Evolutionary conservation across 2,113 vertebrate species (phyloP), one percentile per base, ranked within the genome.

Genomic region (Monarcha castaneiventris): DNA sequence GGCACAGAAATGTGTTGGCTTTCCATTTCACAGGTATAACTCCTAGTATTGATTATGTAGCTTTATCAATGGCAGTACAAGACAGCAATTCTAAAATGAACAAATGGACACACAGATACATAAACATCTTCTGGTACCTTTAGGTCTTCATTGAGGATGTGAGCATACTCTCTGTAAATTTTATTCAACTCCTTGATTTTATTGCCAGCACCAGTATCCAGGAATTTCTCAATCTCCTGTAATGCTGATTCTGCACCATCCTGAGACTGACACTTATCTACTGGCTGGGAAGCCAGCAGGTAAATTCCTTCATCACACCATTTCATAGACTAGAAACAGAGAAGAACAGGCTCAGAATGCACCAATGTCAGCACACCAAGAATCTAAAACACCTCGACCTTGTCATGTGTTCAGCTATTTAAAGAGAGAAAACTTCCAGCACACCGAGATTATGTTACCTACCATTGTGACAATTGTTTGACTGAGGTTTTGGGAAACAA

Each of bases 231-330:
- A 3, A 99, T 98, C 93, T 99, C 99, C 94, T 98, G 98, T 73
- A 99, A 97, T 4, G 99, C 99, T 3, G 99, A 97, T 98, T 99
- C 99, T 2, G 99, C 99, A 16, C 99, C 99, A 37, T 99, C 99
- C 55, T 99, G 99, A 48, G 99, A 99, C 87, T 99, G 99, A 97
- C 99, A 99, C 94, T 99, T 99, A 97, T 99, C 99, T 68, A 99
- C 99, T 0, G 98, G 98, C 89, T 99, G 99, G 0, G 98, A 99
- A 16, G 99, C 99, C 97, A 99, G 97, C 95, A 99, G 97, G 96
- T 99, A 99, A 86, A 99, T 99, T 22, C 99, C 99, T 93, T 99
- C 98, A 35, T 99, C 99, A 6, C 98, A 99, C 99, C 99, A 99
- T 88, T 98, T 98, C 89, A 98, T 98, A 55, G 99, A 98, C 99